A percentile compares a stretch with the other conserved stretches of the same genome.
phyloP scores from a whole-genome alignment of 2,113 vertebrate species.

The Burhinus bistriatus region DNA sequence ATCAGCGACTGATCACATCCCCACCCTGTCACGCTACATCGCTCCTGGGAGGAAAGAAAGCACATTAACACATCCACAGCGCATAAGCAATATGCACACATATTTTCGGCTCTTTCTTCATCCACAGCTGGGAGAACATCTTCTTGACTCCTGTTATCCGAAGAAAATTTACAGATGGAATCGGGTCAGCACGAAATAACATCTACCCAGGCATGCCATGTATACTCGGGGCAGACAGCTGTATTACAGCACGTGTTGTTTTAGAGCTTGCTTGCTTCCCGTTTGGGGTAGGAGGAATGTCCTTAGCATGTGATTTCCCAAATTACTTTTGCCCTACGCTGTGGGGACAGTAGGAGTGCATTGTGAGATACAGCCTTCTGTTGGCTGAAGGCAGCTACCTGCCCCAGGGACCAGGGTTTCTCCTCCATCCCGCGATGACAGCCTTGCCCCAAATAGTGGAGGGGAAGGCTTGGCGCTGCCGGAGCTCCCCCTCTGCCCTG shows the following conservation, averaged over 20 bases:
- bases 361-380: not conserved
- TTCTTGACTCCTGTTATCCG: not conserved
- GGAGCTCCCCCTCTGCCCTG: fast-evolving
- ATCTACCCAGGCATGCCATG: not conserved
- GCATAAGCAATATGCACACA: not conserved
- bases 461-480: not conserved
- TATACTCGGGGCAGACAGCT: not conserved
- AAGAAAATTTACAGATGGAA: not conserved
- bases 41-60: not conserved
- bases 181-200: not conserved
- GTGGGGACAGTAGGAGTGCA: not conserved
- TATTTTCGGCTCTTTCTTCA: not conserved
- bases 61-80: not conserved
- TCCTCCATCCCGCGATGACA: fast-evolving
- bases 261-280: not conserved
- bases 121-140: not conserved
- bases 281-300: not conserved
- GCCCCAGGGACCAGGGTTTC: not conserved
- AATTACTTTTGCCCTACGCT: not conserved
- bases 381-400: not conserved
- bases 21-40: not conserved
- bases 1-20: not conserved
- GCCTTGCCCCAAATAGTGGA: fast-evolving
- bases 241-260: not conserved
- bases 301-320: not conserved